Evolutionary conservation across 2,888 invertebrate species (phyloP), one percentile per base, ranked within the genome.

Genomic region (Rotaria magnacalcarata): DNA sequence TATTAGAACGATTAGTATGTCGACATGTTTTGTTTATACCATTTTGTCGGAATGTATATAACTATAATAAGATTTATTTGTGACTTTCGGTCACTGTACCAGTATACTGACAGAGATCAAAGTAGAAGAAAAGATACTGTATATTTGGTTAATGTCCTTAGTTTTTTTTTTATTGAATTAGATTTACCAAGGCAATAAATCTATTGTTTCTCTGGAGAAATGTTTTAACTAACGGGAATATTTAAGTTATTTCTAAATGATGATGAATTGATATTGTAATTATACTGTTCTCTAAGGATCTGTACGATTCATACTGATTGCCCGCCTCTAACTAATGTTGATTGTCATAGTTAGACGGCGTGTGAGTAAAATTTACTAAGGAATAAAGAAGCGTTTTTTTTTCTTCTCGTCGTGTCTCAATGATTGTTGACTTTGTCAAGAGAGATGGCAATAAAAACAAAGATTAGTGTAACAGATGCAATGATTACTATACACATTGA

Each of bases 41-140:
- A 67, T 67, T 67, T 67, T 34, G 67, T 67, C 67, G 67, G 67
- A 67, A 67, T 67, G 67, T 67, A 67, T 67, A 67, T 67, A 67
- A 67, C 27, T 67, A 67, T 34, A 67, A 67, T 67, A 67, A 67
- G 67, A 67, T 67, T 67, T 67, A 67, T 67, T 67, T 67, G 34
- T 67, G 67, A 67, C 67, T 34, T 67, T 67, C 67, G 34, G 67
- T 34, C 67, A 67, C 27, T 67, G 67, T 67, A 34, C 67, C 67
- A 67, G 67, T 27, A 67, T 67, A 67, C 67, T 67, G 67, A 67
- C 67, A 34, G 34, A 67, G 67, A 67, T 67, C 67, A 67, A 67
- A 58, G 58, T 58, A 58, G 58, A 58, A 58, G 24, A 58, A 24
- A 10, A 67, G 67, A 67, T 67, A 67, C 67, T 67, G 67, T 27